Percentiles rank a stretch among this genome's conserved stretches.
These are phyloP conservation scores for Pseudoatta argentina DNA, from an alignment of 1,140 invertebrate genomes.

Conservation along the genomic window DNA sequence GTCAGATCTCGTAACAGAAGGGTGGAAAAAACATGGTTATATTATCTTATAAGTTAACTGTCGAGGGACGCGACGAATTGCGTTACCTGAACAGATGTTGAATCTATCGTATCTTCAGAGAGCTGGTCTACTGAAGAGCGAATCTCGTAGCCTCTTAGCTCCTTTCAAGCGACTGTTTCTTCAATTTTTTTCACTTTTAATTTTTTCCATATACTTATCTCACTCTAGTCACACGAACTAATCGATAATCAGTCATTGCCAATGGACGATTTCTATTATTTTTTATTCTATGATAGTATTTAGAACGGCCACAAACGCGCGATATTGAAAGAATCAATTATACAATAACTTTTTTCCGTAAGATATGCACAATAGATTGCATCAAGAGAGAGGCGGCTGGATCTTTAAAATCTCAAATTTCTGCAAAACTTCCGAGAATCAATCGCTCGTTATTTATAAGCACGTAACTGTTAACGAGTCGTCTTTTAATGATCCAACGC, in stretches of 20 bases:
- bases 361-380: background rate
- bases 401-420: slow-evolving; percentile 6
- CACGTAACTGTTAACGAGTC: background rate
- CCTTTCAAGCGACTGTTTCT: background rate
- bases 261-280: slow-evolving; percentile 41
- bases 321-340: slow-evolving; percentile 20
- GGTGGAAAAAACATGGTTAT: slow-evolving; percentile 4
- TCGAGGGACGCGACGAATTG: background rate
- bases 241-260: slow-evolving; percentile 5
- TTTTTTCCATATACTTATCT: slow-evolving; percentile 26
- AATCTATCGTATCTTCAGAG: slow-evolving; percentile 50
- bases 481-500: slow-evolving; percentile 17
- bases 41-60: slow-evolving; percentile 48
- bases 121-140: slow-evolving; percentile 66
- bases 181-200: no score
- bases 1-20: slow-evolving; percentile 36
- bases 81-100: background rate
- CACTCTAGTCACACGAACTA: slow-evolving; percentile 50
- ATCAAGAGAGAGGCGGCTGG: background rate
- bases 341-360: slow-evolving; percentile 9
- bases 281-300: slow-evolving; percentile 46
- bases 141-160: slow-evolving; percentile 5
- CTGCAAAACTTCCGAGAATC: background rate
- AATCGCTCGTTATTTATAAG: background rate
- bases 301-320: slow-evolving; percentile 17